Evolutionary conservation across 2,113 vertebrate species (phyloP).

Genomic region (Elaphurus davidianus): DNA sequence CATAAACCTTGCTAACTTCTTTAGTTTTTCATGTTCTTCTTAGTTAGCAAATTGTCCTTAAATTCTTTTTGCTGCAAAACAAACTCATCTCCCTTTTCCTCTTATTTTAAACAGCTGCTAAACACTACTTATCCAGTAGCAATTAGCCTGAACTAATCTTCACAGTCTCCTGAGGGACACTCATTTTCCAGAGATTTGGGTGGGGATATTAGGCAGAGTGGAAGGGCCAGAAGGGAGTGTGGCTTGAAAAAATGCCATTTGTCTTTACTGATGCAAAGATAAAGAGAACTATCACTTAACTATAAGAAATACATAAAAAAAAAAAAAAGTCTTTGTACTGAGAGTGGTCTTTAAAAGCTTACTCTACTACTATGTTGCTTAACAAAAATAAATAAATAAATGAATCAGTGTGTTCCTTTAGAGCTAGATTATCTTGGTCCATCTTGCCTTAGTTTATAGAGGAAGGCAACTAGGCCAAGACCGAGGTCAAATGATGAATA

Average conservation of each 20-base stretch:
- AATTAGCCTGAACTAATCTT: conserved; percentile 66
- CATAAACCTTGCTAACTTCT: background rate
- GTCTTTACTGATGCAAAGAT: background rate
- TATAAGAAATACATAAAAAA: background rate
- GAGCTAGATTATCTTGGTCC: background rate
- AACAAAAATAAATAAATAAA: conserved; percentile 13
- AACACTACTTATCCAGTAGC: conserved; percentile 29
- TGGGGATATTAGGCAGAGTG: background rate
- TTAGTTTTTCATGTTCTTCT: conserved; percentile 14
- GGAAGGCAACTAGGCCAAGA: background rate
- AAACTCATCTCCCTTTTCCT: background rate
- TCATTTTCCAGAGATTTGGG: conserved; percentile 38
- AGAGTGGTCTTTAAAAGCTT: conserved; percentile 4
- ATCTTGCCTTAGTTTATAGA: background rate
- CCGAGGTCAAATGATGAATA: background rate
- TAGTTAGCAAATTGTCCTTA: conserved; percentile 49
- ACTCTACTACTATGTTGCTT: background rate
- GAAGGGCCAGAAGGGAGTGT: background rate
- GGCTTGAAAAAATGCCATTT: background rate
- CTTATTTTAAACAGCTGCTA: conserved; percentile 59
- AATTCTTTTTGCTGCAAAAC: conserved; percentile 24
- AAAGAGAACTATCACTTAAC: conserved; percentile 5
- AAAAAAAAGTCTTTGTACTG: background rate
- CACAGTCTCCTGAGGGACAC: conserved; percentile 34
- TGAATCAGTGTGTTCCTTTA: background rate